Evolutionary conservation across 2,113 vertebrate species (phyloP).

Genomic region (Eclectus roratus): DNA sequence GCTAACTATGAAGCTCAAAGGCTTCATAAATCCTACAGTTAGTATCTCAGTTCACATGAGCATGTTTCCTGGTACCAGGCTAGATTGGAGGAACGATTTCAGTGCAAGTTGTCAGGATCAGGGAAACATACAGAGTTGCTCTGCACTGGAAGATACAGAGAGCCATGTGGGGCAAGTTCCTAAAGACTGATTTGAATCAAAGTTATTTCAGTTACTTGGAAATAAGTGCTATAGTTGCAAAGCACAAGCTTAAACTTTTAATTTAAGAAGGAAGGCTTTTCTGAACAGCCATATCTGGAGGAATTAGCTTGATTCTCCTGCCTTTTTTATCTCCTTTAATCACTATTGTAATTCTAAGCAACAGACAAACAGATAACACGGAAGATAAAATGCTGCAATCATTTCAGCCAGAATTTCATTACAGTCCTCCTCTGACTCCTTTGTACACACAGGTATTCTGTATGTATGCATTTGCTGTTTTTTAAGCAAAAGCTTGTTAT

Average conservation of each 20-base stretch:
- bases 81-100: not conserved
- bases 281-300: not conserved
- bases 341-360: not conserved
- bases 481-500: not conserved
- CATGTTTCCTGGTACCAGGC: not conserved
- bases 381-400: not conserved
- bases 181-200: not conserved
- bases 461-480: not conserved
- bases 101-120: not conserved
- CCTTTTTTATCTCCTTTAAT: not conserved
- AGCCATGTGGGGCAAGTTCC: not conserved
- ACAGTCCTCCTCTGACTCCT: not conserved
- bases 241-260: not conserved
- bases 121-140: not conserved
- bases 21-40: not conserved
- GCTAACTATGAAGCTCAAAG: not conserved
- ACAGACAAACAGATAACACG: not conserved
- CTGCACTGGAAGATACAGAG: not conserved
- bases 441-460: not conserved
- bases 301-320: not conserved
- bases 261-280: not conserved
- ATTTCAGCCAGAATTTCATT: not conserved
- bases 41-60: not conserved
- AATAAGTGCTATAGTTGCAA: not conserved
- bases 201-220: not conserved